Evolutionary conservation across 2,888 invertebrate genomes (phyloP).

Genomic region (Empis stercorea): DNA sequence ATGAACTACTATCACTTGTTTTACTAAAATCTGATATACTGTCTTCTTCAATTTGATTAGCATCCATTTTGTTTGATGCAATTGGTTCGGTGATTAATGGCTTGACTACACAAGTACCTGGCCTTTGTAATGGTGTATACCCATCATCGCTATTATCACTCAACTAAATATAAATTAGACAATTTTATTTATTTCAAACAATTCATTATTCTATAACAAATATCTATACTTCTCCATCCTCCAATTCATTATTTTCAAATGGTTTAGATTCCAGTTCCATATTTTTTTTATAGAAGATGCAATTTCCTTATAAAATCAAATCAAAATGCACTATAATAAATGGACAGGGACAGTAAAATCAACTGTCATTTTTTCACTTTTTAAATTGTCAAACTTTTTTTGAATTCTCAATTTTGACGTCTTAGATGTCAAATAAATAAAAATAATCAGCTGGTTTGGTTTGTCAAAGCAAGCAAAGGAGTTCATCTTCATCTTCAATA

Average conservation of each 20-base stretch:
- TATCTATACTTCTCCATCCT: not conserved
- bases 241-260: not conserved
- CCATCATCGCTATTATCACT: constrained; percentile 26
- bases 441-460: no score
- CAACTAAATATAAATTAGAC: not conserved
- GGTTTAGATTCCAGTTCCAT: not conserved
- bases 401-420: no score
- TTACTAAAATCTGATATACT: constrained; percentile 23
- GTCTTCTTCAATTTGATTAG: constrained; percentile 15
- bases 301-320: no score
- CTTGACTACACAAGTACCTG: constrained; percentile 14
- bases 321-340: no score
- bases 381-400: no score
- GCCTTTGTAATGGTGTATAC: constrained; percentile 31
- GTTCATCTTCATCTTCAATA: no score
- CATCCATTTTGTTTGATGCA: constrained; percentile 3
- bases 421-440: no score
- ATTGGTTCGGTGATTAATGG: constrained; percentile 8
- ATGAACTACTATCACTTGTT: constrained; percentile 22
- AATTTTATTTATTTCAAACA: no score
- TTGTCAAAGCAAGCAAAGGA: no score
- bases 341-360: no score
- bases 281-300: no score
- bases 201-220: not conserved
- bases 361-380: no score